Conservation (phyloP, 2,888 invertebrate species). For the Malthinus flaveolus region DNA sequence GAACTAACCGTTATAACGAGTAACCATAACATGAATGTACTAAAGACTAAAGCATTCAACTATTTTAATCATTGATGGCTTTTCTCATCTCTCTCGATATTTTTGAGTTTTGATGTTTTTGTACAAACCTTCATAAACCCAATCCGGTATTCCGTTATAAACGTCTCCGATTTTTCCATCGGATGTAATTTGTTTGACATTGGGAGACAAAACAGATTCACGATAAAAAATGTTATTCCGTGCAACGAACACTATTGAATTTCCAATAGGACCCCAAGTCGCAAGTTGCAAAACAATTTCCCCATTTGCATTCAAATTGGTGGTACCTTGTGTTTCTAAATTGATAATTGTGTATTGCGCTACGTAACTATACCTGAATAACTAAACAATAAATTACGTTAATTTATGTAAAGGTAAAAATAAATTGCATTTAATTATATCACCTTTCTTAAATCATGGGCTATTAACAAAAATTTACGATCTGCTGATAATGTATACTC, state of each 20-base stretch:
- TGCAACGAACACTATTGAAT: conserved; percentile 71
- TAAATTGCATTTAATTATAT: conserved; percentile 17
- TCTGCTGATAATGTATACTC: conserved; percentile 68
- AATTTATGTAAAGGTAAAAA: conserved; percentile 1
- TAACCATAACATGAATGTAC: too few species aligned
- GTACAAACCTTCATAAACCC: conserved; percentile 91
- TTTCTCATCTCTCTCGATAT: too few species aligned
- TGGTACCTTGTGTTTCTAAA: conserved; percentile 58
- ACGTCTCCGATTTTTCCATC: conserved; percentile 60
- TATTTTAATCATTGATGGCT: too few species aligned
- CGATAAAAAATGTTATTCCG: conserved; percentile 79
- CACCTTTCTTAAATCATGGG: conserved; percentile 67
- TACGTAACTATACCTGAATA: conserved; percentile 78
- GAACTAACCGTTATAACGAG: too few species aligned
- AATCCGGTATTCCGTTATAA: conserved; percentile 88
- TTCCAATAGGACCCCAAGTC: conserved; percentile 78
- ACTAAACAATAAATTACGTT: conserved; percentile 53
- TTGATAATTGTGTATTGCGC: conserved; percentile 75
- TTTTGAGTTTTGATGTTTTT: too few species aligned
- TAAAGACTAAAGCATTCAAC: too few species aligned
- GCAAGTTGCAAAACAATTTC: conserved; percentile 67
- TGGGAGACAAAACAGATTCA: conserved; percentile 54
- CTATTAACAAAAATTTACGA: conserved; percentile 64
- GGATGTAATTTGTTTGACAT: conserved; percentile 63
- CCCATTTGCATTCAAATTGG: conserved; percentile 44